Base-by-base conservation (phyloP, 1,140 invertebrate genomes). In the Dreissena polymorpha region DNA sequence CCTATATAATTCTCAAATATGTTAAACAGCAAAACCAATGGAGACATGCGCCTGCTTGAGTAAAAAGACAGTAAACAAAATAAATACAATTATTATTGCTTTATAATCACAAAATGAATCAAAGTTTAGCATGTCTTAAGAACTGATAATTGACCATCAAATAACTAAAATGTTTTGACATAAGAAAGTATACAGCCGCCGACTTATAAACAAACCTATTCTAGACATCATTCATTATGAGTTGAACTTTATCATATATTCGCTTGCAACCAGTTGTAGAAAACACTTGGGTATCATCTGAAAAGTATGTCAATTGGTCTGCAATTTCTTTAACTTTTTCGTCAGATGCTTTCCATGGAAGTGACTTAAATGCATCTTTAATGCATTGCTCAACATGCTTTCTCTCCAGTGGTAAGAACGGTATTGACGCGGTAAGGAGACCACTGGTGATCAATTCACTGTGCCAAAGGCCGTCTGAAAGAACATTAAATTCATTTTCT, bases 361-460 rank as follows among this genome's bases (percentile, higher is more conserved):
- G 60, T 51, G 49, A 71, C 21, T 85, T 82, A 27, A 82, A 87
- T 29, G 92, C 92, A 75, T 94, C 93, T 71, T 84, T 82, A 23
- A 94, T 93, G 92, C 98, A 99, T 74, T 94, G 89, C 83, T 94
- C 93, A 7, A 99, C 95, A 93, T 99, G 98, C 10, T 93, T 87
- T 90, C 96, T 95, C 93, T 99, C 97, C 53, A 99, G 91, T 1
- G 98, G 98, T 76, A 99, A 90, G 91, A 99, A 99, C 79, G 98
- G 98, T 75, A 99, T 94, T 90, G 96, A 99, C 90, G 97, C 95
- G 93, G 98, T 97, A 76, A 99, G 97, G n/a, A 99, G 93, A 93
- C 96, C 96, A 23, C 95, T 95, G 55, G 95, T 94, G 86, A 99
- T 97, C 0, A 97, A 92, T 82, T 96, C 95, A 86, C 89, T 90